Evolutionary conservation across 2,113 vertebrate genomes (phyloP), one percentile per base, ranked within the genome.

Genomic region (Aphelocoma coerulescens): DNA sequence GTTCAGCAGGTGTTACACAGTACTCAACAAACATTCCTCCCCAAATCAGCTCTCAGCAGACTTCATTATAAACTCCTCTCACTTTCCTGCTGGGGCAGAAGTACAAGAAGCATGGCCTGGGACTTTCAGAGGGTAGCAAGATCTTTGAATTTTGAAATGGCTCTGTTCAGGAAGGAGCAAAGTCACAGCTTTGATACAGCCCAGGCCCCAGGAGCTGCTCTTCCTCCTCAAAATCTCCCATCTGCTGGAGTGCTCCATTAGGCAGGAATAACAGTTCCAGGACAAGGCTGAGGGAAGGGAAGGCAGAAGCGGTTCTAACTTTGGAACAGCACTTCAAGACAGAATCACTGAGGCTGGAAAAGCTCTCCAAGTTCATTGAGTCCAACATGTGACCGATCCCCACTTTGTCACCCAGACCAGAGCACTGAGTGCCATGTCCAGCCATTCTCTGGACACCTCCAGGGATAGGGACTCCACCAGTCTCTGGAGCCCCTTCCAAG

Each of bases 61-160:
- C 7, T 17, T 63, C 18, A 24, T 16, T 16, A 43, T 1, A 16
- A 69, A 74, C 48, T 26, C 61, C 76, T 75, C 43, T 4, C 3
- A 11, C 78, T 37, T 20, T 48, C 26, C 69, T 30, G 43, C n/a
- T 20, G 9, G 63, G 35, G 46, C 39, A 57, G 73, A 67, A 39
- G 21, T 0, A 8, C 0, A 2, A 54, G n/a, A 14, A 72, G 41
- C 9, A 10, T 0, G 6, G 35, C 24, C 46, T 3, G 12, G 41
- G 16, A 22, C 6, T 52, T 57, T 1, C 0, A 23, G 49, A 62
- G 32, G 3, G 24, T 1, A 30, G 39, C 13, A 46, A 77, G 7
- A 35, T 3, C 17, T 81, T 11, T 65, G 59, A 16, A 10, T 69
- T 69, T 27, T 69, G 65, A 57, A 77, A 69, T 4, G 32, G 35